Percentiles rank a stretch among this genome's conserved stretches.
Conservation (phyloP, 2,888 invertebrate species). For the Chrysolina haemoptera region DNA sequence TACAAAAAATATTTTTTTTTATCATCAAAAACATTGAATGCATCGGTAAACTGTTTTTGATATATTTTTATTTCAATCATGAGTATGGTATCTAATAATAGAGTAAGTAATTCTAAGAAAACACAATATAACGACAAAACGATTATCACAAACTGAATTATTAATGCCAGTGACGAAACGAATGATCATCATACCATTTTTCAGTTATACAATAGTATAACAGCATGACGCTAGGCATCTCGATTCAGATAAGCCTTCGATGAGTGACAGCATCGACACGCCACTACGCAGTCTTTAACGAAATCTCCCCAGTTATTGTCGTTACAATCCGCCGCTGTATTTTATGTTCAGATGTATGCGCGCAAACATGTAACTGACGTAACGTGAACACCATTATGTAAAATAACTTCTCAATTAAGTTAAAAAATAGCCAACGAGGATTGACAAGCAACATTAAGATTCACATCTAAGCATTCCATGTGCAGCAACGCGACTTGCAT, state of each 20-base stretch:
- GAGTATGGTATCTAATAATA: no score
- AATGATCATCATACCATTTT: no score
- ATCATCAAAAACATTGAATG: no score
- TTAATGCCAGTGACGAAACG: no score
- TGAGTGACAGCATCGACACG: conserved; percentile 17
- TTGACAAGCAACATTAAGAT: conserved; percentile 60
- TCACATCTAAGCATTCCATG: conserved; percentile 55
- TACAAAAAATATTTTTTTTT: no score
- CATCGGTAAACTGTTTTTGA: no score
- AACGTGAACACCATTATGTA: conserved; percentile 57
- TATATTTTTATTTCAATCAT: no score
- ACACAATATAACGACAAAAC: no score
- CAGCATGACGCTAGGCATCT: not conserved
- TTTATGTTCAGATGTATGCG: conserved; percentile 41
- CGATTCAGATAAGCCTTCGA: conserved; percentile 2
- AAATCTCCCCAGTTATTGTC: conserved; percentile 38
- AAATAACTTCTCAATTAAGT: conserved; percentile 60
- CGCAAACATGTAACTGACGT: conserved; percentile 46
- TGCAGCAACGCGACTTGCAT: conserved; percentile 49
- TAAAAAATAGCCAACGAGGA: conserved; percentile 56
- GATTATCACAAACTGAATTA: no score
- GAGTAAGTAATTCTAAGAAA: no score
- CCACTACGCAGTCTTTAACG: conserved; percentile 31
- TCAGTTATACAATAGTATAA: not conserved
- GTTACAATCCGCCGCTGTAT: conserved; percentile 37